Evolutionary conservation across 1,140 invertebrate species (phyloP), one percentile per base, ranked within the genome.

Genomic region (Ladona fulva): DNA sequence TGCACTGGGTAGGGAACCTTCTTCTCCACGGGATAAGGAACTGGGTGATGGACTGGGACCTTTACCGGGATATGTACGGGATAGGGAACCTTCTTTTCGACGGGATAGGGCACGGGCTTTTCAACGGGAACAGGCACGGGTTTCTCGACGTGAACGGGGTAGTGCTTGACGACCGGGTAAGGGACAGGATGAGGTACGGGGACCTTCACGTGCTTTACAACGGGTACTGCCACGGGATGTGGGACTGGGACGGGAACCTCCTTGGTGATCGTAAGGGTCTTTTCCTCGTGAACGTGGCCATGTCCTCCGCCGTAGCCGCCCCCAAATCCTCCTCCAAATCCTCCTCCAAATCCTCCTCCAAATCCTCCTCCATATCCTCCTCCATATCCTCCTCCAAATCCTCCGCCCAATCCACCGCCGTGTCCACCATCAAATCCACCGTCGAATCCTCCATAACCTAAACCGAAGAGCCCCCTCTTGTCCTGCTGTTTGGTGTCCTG

Each of bases 1-100:
- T 78, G 76, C 0, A 78, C 77, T 74, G 79, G 79, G 29, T 78
- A 78, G 0, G 79, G 79, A n/a, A 25, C 24, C 74, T 25, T 25
- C 74, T 75, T 75, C 74, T 75, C 74, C 1, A 75, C 74, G 29
- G 3, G 19, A n/a, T 24, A n/a, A 16, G 74, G 74, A 1, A 24
- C 19, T 14, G 74, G 74, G 19, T 79, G 76, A 24, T 77, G 75
- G 0, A 78, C 75, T 74, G 74, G 73, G 44, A n/a, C 76, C 29
- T 37, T 37, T 1, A 37, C 29, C 3, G 29, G 29, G 29, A 37
- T 37, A 8, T 37, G 29, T 8, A 37, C 29, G 24, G 73, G 37
- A 10, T 22, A 75, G 3, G 73, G 44, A 37, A 37, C 29, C 29
- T 37, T 37, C 29, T 29, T 75, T 29, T 42, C 37, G n/a, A 24